These are phyloP conservation scores for Pachliopta kotzebuea DNA, from an alignment of 2,888 invertebrate genomes.

Conservation along the genomic window DNA sequence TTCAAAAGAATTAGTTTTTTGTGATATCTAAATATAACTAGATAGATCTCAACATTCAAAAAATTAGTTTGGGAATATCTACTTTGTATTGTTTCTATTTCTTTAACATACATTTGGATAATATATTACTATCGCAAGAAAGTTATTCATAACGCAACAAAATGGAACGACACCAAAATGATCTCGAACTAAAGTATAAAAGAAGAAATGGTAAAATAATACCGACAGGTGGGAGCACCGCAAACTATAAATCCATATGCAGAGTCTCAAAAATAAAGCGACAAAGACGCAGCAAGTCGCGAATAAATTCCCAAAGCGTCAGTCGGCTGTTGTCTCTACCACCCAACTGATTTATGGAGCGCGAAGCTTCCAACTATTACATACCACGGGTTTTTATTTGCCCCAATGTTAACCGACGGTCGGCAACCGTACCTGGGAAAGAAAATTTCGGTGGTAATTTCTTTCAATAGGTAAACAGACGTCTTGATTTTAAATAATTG, in stretches of 20 bases:
- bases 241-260: constrained; percentile 30
- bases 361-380: constrained; percentile 68
- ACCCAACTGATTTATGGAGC: constrained; percentile 71
- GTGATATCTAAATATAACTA: too few relatives aligned
- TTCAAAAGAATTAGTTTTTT: too few relatives aligned
- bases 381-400: constrained; percentile 60
- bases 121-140: too few relatives aligned
- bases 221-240: constrained; percentile 29
- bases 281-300: constrained; percentile 44
- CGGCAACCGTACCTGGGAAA: constrained; percentile 40
- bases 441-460: constrained; percentile 53
- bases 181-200: constrained; percentile 22
- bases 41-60: too few relatives aligned
- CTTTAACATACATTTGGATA: too few relatives aligned
- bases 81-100: too few relatives aligned
- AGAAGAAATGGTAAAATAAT: constrained; percentile 29
- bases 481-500: constrained; percentile 23
- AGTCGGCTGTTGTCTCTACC: constrained; percentile 48
- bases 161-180: constrained; percentile 18
- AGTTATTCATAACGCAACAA: too few relatives aligned
- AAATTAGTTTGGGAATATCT: too few relatives aligned
- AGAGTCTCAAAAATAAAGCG: constrained; percentile 42
- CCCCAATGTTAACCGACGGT: constrained; percentile 48
- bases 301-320: constrained; percentile 74
- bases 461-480: constrained; percentile 39